Conservation (phyloP, 2,888 invertebrate species). For the Cetonia aurata region DNA sequence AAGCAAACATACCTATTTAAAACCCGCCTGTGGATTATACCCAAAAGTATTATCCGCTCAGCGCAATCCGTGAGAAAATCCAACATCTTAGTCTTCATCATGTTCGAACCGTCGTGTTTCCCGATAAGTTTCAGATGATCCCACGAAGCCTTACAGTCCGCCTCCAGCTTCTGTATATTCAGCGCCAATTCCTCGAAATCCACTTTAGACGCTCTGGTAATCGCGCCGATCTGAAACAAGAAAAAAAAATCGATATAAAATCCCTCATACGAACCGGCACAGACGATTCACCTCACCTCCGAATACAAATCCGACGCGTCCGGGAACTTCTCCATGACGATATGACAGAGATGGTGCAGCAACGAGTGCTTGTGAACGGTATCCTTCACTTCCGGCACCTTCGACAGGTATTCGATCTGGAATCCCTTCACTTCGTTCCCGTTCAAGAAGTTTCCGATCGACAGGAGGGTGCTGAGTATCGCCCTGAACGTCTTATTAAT, state of each 20-base stretch:
- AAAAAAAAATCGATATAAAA: conserved; percentile 7
- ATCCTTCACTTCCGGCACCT: conserved; percentile 98
- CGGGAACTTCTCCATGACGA: conserved; percentile 96
- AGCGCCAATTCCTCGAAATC: conserved; percentile 93
- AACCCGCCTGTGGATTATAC: conserved; percentile 91
- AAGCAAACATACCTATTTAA: conserved; percentile 78
- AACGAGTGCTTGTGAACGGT: conserved; percentile 99
- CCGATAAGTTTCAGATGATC: conserved; percentile 95
- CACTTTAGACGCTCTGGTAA: conserved; percentile 91
- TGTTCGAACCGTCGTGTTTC: conserved; percentile 91
- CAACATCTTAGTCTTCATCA: conserved; percentile 93
- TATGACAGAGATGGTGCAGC: conserved; percentile 96
- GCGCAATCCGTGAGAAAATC: conserved; percentile 98
- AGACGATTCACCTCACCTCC: conserved; percentile 75
- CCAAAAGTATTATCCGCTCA: conserved; percentile 94
- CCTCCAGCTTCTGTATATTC: conserved; percentile 90
- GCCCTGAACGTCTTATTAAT: conserved; percentile 94
- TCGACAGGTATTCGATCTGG: conserved; percentile 96
- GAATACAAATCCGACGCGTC: conserved; percentile 97
- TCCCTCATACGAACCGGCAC: too few relatives aligned
- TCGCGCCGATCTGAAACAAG: conserved; percentile 80
- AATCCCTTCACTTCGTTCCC: conserved; percentile 95
- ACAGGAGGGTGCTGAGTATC: conserved; percentile 92
- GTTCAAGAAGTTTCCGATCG: conserved; percentile 97
- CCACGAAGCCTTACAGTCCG: conserved; percentile 97